Base-by-base conservation (phyloP, 1,140 invertebrate genomes). In the Macrobrachium nipponense region DNA sequence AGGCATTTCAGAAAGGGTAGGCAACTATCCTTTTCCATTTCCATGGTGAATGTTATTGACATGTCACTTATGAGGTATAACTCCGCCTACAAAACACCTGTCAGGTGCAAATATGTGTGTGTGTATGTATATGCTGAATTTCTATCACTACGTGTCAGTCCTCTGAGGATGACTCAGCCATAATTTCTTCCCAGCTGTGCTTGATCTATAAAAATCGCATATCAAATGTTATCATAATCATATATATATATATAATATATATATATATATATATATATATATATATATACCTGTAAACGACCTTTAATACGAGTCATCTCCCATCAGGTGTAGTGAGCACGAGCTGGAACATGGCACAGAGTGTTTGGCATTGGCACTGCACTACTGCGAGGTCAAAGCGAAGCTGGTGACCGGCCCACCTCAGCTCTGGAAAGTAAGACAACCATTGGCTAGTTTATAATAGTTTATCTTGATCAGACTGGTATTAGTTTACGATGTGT, bases 261-360 rank as follows among this genome's bases (percentile, higher is more conserved):
- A 68, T 68, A 68, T 68, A 68, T 68, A 68, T 68, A 68, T 68
- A 68, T 68, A 98, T 68, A 68, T 68, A 68, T 14, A 68, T 14
- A 68, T 14, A 68, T 14, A 68, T 14, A 7, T 68, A 68, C 27
- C n/a, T 72, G n/a, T 72, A 72, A 72, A 15, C 20, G n/a, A 15
- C 70, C 61, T 17, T 20, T 20, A 66, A n/a, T 18, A 20, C 17
- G 14, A 43, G 10, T 23, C 27, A 51, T 66, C 17, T 66, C 12
- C n/a, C 12, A 64, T 8, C 27, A 80, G 84, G 58, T 86, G 84
- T 20, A 86, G 59, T 36, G 68, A 75, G 1, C 60, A 80, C 51
- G 84, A 86, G 60, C 17, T 72, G 43, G 82, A 85, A 20, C 75
- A 85, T 17, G 82, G 82, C 17, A 85, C 82, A 1, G 82, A 85